Evolutionary conservation across 1,140 invertebrate species (phyloP), one percentile per base, ranked within the genome.

Genomic region (Caerostris extrusa): DNA sequence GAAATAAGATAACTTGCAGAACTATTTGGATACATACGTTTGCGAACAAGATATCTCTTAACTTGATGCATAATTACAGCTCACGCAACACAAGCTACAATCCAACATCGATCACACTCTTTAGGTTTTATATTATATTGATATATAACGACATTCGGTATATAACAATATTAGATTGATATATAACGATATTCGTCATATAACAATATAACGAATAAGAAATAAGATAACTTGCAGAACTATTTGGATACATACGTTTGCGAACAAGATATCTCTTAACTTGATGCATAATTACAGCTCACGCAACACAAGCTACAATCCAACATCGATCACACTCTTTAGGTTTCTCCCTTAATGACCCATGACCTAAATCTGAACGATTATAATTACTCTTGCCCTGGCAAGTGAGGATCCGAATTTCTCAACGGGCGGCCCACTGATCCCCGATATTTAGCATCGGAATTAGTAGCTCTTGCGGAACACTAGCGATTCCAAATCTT

Each of bases 311-410:
- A 17, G 50, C 10, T 56, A 5, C 17, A 85, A 58, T 85, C 17
- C 83, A 2, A 50, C 19, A 88, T 57, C 86, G 12, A 88, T 64
- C 60, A 12, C 60, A 64, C 19, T 50, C 71, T 90, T 57, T 53
- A 50, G 61, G n/a, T 67, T 85, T 87, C 53, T 58, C 10, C 34
- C 14, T 64, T 57, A 87, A 61, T 61, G 19, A 61, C 58, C 57
- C 85, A 17, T 50, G 57, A 50, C 57, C 85, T 50, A 61, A 90
- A 61, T 82, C 69, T 50, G 19, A 50, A 60, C 69, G 57, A 77
- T 82, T 82, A 82, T 91, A 91, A 91, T 91, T 91, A 91, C 71
- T 55, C 90, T 81, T 82, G 77, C 53, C 90, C 56, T 3, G 60
- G 12, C 69, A 50, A 81, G 34, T 55, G 19, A n/a, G 5, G 56